These are phyloP conservation scores for Diadegma fenestrale DNA, from an alignment of 2,888 invertebrate genomes.

Conservation along the genomic window DNA sequence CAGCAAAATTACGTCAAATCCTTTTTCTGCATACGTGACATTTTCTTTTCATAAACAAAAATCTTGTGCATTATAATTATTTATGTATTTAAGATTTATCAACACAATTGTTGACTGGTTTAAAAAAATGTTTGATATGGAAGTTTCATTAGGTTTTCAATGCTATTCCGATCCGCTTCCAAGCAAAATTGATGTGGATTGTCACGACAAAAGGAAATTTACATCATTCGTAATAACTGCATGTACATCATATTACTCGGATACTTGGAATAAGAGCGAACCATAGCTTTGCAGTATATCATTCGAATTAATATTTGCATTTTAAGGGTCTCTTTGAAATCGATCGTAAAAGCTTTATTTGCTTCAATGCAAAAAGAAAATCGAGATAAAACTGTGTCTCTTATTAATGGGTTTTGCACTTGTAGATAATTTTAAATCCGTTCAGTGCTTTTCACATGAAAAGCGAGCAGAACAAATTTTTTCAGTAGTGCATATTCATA, in stretches of 20 bases:
- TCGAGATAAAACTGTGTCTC: too few species aligned
- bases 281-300: neutral
- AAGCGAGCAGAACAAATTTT: too few species aligned
- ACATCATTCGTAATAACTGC: neutral
- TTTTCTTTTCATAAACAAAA: too few species aligned
- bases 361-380: too few species aligned
- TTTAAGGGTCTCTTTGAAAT: neutral
- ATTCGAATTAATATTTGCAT: neutral
- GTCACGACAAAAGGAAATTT: neutral
- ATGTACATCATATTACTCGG: neutral
- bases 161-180: neutral
- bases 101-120: neutral
- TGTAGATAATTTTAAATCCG: too few species aligned
- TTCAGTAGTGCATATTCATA: too few species aligned
- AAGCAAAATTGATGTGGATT: neutral
- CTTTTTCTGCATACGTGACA: neutral
- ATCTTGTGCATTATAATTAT: too few species aligned
- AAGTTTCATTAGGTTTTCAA: neutral
- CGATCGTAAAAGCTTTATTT: too few species aligned
- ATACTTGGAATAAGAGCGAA: neutral
- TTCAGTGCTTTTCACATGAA: too few species aligned
- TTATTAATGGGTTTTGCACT: too few species aligned
- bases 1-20: neutral
- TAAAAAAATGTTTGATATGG: neutral
- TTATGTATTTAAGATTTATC: neutral